Evolutionary conservation across 2,888 invertebrate species (phyloP).

Genomic region (Rhagophthalmus giganteus): DNA sequence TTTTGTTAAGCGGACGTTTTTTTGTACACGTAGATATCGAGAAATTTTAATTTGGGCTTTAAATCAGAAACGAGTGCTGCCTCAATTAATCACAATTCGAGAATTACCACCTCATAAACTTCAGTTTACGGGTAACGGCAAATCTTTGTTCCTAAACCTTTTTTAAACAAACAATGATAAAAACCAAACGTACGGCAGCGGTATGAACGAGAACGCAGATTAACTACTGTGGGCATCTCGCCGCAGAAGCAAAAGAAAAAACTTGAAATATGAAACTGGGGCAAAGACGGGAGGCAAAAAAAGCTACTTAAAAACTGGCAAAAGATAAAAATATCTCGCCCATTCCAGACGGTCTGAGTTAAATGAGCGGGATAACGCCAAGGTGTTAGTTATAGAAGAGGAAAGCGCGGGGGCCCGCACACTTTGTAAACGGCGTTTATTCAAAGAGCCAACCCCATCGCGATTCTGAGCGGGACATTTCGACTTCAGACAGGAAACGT

Average conservation of each 20-base stretch:
- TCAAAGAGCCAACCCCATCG: background rate
- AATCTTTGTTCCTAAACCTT: too few relatives aligned
- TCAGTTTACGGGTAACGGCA: too few relatives aligned
- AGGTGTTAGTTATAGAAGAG: constrained; percentile 7
- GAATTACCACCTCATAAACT: background rate
- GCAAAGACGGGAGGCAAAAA: constrained; percentile 22
- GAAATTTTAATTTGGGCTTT: too few relatives aligned
- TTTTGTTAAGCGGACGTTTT: too few relatives aligned
- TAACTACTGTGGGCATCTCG: too few relatives aligned
- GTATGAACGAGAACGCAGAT: too few relatives aligned
- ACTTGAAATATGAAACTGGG: constrained; percentile 33
- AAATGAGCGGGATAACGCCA: constrained; percentile 27
- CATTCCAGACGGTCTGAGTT: constrained; percentile 35
- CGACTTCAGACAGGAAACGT: constrained; percentile 3
- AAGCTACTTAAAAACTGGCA: constrained; percentile 29
- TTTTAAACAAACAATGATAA: too few relatives aligned
- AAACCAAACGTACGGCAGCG: too few relatives aligned
- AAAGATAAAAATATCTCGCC: constrained; percentile 35
- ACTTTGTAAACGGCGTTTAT: too few relatives aligned
- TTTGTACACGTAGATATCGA: too few relatives aligned
- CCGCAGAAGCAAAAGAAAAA: constrained; percentile 6
- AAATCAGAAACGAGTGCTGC: too few relatives aligned
- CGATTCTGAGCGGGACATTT: background rate
- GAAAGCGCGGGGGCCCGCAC: background rate
- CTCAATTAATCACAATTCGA: background rate